Conservation (phyloP, 2,113 vertebrate genomes). For the Oryzias curvinotus region DNA sequence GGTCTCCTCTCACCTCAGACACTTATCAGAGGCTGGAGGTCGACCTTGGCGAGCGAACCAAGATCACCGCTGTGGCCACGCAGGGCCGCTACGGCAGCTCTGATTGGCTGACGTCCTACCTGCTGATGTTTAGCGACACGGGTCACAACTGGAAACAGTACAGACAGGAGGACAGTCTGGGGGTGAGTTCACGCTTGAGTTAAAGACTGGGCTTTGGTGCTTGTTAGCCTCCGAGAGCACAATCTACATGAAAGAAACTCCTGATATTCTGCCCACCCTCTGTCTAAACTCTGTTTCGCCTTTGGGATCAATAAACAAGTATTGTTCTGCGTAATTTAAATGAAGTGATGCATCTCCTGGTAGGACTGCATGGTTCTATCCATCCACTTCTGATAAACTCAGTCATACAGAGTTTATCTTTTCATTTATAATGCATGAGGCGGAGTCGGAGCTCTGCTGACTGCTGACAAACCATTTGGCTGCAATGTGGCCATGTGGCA, state of each 20-base stretch:
- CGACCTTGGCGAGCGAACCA: conserved; percentile 85
- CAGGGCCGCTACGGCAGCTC: conserved; percentile 77
- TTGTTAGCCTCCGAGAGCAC: not conserved
- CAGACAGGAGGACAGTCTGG: conserved; percentile 87
- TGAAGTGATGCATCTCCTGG: not conserved
- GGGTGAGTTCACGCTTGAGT: conserved; percentile 77
- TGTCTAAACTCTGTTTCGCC: not conserved
- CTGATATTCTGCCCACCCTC: not conserved
- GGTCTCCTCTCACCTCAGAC: conserved; percentile 88
- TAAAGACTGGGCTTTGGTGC: not conserved
- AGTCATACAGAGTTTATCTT: conserved; percentile 16
- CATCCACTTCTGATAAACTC: conserved; percentile 3
- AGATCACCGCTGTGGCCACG: conserved; percentile 83
- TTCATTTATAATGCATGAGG: conserved; percentile 39
- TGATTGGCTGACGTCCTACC: conserved; percentile 88
- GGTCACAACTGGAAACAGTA: conserved; percentile 91
- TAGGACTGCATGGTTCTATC: not conserved
- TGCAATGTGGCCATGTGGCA: not conserved
- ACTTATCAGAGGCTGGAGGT: conserved; percentile 89
- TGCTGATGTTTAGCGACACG: conserved; percentile 90
- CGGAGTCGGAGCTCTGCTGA: conserved; percentile 9
- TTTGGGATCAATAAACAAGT: not conserved
- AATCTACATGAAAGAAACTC: not conserved
- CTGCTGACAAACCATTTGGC: conserved; percentile 20
- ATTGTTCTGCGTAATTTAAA: not conserved